These are phyloP conservation scores for Callosobruchus maculatus DNA, from an alignment of 2,888 invertebrate species.

Conservation along the genomic window DNA sequence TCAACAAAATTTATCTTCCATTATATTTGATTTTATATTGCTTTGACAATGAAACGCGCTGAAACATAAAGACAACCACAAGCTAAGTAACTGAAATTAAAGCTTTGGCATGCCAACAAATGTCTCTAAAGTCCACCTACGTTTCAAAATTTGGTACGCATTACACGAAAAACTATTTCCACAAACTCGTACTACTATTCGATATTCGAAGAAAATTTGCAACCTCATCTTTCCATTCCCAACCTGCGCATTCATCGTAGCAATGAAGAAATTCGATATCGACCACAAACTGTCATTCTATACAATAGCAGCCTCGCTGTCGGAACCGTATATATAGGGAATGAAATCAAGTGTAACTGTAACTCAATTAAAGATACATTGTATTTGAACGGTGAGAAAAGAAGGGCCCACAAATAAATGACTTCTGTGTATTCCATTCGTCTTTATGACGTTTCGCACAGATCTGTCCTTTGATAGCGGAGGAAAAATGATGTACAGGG, in stretches of 20 bases:
- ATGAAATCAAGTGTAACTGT: background rate
- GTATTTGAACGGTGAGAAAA: background rate
- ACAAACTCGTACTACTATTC: background rate
- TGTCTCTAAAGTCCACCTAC: no score
- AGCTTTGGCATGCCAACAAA: no score
- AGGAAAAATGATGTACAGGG: no score
- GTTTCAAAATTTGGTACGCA: no score
- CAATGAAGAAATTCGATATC: background rate
- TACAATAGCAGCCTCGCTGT: background rate
- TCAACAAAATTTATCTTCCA: no score
- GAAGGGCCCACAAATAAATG: background rate
- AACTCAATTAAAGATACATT: background rate
- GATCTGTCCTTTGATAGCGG: background rate
- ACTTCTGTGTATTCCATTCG: background rate
- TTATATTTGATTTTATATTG: no score
- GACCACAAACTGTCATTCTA: background rate
- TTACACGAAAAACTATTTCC: no score
- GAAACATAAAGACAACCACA: no score
- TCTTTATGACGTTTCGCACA: background rate
- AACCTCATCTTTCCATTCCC: background rate
- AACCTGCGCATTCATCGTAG: background rate
- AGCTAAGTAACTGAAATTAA: no score
- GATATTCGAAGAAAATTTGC: background rate
- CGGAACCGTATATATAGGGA: background rate
- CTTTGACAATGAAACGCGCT: no score